Evolutionary conservation across 2,797 vertebrate species (phyloP).

Genomic region (Sciurus vulgaris): DNA sequence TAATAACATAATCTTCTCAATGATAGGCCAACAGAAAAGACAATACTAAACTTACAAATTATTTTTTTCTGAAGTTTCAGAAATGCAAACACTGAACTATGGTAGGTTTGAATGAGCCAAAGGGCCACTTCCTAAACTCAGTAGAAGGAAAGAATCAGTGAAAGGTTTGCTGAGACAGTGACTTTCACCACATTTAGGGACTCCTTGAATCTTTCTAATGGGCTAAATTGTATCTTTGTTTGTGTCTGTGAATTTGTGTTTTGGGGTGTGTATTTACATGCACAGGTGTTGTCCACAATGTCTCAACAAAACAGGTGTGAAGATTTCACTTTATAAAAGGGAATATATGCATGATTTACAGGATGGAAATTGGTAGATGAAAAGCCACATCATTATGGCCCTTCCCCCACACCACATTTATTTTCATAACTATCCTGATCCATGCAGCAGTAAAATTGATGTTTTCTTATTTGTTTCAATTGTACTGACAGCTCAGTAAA

Average conservation of each 20-base stretch:
- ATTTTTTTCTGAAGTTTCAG: background rate
- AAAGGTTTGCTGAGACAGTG: background rate
- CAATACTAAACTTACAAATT: background rate
- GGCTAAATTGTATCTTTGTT: background rate
- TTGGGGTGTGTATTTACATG: background rate
- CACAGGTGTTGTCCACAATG: background rate
- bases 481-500: background rate
- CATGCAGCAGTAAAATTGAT: background rate
- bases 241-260: background rate
- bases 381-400: background rate
- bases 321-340: background rate
- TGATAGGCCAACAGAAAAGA: background rate
- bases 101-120: background rate
- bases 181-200: too few species aligned
- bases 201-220: background rate
- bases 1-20: background rate
- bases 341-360: background rate
- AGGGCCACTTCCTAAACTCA: background rate
- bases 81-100: background rate
- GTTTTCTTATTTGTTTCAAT: background rate
- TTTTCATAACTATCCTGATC: background rate
- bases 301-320: background rate
- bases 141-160: background rate
- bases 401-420: background rate
- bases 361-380: background rate